Evolutionary conservation across 1,140 invertebrate genomes (phyloP).

Genomic region (Drosophila navojoa): DNA sequence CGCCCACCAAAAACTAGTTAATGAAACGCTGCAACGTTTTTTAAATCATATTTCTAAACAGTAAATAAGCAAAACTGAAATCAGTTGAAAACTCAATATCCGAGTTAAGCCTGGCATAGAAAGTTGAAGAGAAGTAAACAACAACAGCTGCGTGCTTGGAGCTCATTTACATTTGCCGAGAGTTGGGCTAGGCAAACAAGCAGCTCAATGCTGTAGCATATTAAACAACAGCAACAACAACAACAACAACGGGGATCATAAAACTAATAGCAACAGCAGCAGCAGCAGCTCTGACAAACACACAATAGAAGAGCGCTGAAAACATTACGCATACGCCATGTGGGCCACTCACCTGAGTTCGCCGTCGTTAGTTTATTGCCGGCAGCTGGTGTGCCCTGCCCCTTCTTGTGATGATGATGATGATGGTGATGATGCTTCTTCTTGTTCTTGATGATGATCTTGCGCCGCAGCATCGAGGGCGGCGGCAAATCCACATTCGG

Average conservation of each 20-base stretch:
- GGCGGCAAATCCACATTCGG: constrained; percentile 93
- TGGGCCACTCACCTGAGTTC: constrained; percentile 76
- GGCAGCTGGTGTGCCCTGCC: constrained; percentile 56
- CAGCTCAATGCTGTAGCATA: constrained; percentile 41
- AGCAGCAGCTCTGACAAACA: constrained; percentile 14
- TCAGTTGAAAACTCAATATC: constrained; percentile 4
- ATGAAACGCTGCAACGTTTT: no score
- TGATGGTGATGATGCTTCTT: constrained; percentile 97
- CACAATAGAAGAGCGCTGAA: constrained; percentile 20
- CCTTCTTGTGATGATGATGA: constrained; percentile 85
- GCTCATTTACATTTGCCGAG: constrained; percentile 70
- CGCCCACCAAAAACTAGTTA: no score
- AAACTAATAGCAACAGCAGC: constrained; percentile 37
- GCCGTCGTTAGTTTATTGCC: constrained; percentile 76
- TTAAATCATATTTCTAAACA: background rate
- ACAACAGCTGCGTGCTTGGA: constrained; percentile 54
- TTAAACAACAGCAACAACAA: constrained; percentile 28
- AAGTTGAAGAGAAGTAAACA: constrained; percentile 27
- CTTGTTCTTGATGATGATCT: constrained; percentile 99
- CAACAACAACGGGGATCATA: constrained; percentile 30
- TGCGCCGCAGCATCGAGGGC: constrained; percentile 92
- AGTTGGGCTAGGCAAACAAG: constrained; percentile 12
- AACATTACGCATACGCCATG: constrained; percentile 36
- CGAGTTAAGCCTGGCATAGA: constrained; percentile 3
- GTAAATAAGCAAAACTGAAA: background rate